phyloP scores from a whole-genome alignment of 2,113 vertebrate genomes.

The Theristicus caerulescens region DNA sequence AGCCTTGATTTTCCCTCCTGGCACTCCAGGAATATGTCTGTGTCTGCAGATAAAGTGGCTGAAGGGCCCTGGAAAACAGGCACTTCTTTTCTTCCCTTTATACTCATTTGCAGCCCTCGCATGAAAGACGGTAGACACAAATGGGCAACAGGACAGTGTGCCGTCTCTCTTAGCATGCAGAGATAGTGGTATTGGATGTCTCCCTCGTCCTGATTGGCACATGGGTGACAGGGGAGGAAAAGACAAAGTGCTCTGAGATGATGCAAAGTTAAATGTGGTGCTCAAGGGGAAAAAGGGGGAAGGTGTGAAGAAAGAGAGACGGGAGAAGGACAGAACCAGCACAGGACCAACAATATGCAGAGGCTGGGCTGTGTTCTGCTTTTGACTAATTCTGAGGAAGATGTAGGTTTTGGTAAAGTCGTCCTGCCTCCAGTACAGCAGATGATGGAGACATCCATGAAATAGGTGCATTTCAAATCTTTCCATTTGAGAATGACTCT shows the following conservation, averaged over 20 bases:
- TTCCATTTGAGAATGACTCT: neutral
- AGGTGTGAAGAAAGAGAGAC: neutral
- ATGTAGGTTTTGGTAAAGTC: neutral
- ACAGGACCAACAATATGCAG: neutral
- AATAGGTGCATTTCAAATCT: neutral
- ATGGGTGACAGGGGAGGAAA: neutral
- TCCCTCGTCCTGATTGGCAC: neutral
- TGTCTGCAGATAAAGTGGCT: neutral
- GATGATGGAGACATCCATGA: neutral
- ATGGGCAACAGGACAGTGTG: neutral
- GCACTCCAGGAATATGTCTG: neutral
- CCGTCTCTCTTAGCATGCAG: neutral
- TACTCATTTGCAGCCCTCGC: neutral
- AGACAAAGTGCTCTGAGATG: neutral
- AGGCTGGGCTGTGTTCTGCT: neutral
- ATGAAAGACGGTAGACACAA: neutral
- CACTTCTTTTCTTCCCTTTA: neutral
- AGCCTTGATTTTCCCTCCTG: neutral
- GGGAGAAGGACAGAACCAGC: neutral
- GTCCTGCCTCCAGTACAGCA: accelerated
- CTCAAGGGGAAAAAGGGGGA: neutral
- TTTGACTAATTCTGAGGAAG: neutral
- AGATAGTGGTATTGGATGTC: neutral
- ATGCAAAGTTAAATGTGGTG: neutral
- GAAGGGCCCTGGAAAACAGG: neutral